Evolutionary conservation across 2,888 invertebrate species (phyloP).

Genomic region (Aricia artaxerxes): DNA sequence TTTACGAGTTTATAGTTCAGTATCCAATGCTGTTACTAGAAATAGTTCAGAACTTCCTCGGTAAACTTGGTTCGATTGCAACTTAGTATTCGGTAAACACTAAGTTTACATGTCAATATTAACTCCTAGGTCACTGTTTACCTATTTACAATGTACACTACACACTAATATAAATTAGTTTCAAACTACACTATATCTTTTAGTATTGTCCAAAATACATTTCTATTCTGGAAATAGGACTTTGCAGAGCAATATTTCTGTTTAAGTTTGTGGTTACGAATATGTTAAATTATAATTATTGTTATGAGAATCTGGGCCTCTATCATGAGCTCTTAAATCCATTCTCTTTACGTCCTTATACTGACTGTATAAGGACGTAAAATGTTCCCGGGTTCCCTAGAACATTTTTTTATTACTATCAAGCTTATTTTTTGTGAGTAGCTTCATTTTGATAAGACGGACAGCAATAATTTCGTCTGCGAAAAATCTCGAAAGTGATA

Average conservation of each 20-base stretch:
- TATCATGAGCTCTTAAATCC: no score
- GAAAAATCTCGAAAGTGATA: no score
- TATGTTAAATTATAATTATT: no score
- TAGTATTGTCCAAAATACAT: not conserved
- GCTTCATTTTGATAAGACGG: no score
- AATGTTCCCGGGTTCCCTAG: no score
- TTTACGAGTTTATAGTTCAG: conserved; percentile 17
- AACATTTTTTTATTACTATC: no score
- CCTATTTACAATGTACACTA: conserved; percentile 1
- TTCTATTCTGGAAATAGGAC: not conserved
- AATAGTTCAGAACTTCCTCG: conserved; percentile 42
- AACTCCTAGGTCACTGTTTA: conserved; percentile 33
- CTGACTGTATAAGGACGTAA: no score
- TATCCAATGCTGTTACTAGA: conserved; percentile 34
- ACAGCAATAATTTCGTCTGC: no score
- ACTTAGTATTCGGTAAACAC: conserved; percentile 43
- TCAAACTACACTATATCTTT: not conserved
- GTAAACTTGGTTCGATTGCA: conserved; percentile 43
- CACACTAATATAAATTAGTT: conserved; percentile 27
- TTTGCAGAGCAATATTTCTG: not conserved
- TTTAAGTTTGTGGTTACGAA: not conserved
- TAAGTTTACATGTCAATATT: conserved; percentile 41
- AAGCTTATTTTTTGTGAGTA: no score
- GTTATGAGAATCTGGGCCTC: not conserved
- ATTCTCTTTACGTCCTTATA: no score